Evolutionary conservation across 1,140 invertebrate species (phyloP), one percentile per base, ranked within the genome.

Genomic region (Wasmannia auropunctata): DNA sequence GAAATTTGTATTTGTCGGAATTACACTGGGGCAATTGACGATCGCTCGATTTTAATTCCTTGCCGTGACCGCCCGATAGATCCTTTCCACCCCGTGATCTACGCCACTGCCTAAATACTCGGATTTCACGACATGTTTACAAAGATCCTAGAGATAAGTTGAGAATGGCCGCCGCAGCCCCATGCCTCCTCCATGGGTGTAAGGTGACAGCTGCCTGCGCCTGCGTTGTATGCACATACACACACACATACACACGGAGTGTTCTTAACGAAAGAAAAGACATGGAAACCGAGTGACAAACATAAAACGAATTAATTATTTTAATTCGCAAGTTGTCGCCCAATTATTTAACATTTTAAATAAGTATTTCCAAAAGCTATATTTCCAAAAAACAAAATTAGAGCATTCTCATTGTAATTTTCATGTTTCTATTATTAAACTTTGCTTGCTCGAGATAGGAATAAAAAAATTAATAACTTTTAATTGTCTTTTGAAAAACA

Each of bases 71-170:
- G 76, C 69, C 54, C 74, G 86, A 85, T 63, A 83, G 80, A 77
- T 74, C 67, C 76, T 65, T 77, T 81, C 79, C 79, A 83, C 92
- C 91, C 88, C 85, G 87, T 87, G 87, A 90, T 91, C 93, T 94
- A 95, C 94, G 94, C 94, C 94, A 95, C 92, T 95, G 94, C 91
- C 87, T 85, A 92, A 93, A 94, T 94, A 95, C 95, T 95, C 95
- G 93, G 93, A 95, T 95, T 95, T 95, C 95, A 95, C 95, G 95
- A 95, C 95, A 95, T 95, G 95, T 95, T 95, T 95, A 95, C 95
- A 95, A 95, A 95, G 95, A 95, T 95, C 95, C 94, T 94, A 94
- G 94, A 95, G 95, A 95, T 95, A 95, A 95, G 95, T 95, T 95
- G 94, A 95, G 95, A 95, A 95, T 95, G 94, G 94, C 94, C 93